These are phyloP conservation scores for Phylloscopus collybita DNA, from an alignment of 2,797 vertebrate genomes.

Conservation along the genomic window DNA sequence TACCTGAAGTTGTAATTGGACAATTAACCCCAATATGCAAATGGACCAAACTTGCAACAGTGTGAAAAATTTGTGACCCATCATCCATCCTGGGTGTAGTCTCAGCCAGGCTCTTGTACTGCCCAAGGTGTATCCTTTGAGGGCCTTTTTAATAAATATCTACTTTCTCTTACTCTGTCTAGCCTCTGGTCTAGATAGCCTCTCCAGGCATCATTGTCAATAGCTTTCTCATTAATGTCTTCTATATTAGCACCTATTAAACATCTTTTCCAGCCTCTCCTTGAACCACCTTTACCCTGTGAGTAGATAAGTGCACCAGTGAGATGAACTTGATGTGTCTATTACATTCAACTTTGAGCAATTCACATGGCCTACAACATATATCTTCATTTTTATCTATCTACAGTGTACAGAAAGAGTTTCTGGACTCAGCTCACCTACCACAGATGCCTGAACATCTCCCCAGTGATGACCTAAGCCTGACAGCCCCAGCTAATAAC, in stretches of 20 bases:
- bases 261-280: background rate
- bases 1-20: background rate
- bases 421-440: background rate
- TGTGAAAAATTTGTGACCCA: rapidly evolving
- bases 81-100: background rate
- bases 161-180: background rate
- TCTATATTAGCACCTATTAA: background rate
- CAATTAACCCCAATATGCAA: background rate
- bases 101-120: background rate
- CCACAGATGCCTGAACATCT: background rate
- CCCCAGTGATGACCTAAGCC: background rate
- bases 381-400: background rate
- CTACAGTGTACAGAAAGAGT: background rate
- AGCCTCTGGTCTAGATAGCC: background rate
- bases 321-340: background rate
- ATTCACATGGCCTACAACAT: background rate
- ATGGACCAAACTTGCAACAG: background rate
- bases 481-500: background rate
- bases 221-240: background rate
- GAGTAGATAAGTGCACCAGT: background rate
- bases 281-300: background rate
- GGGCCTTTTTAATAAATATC: background rate
- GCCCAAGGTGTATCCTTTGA: background rate
- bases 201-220: background rate
- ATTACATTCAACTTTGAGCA: background rate